Evolutionary conservation across 1,140 invertebrate species (phyloP), one percentile per base, ranked within the genome.

Genomic region (Cepaea nemoralis): DNA sequence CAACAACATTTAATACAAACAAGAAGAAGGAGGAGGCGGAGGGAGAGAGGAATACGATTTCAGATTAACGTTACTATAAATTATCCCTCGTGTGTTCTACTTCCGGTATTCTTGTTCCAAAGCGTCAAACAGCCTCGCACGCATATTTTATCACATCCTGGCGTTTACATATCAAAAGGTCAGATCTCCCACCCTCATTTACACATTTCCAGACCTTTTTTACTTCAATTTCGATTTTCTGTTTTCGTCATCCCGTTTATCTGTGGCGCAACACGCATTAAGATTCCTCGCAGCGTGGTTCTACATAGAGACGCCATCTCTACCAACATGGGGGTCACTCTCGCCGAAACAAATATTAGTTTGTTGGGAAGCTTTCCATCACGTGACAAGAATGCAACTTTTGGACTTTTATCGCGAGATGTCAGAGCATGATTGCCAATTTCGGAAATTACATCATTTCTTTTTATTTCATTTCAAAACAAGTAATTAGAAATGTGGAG

Each of bases 391-490:
- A 63, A 63, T 63, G 16, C 5, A 27, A 6, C 33, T 63, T 31
- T 5, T 63, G n/a, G 27, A 8, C 59, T 63, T 63, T 63, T 31
- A 63, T 63, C n/a, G 59, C 16, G 59, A 63, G 59, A 63, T 63
- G 27, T 63, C 59, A 63, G n/a, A 63, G 27, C n/a, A 31, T 63
- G 59, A 63, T 63, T 63, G 59, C n/a, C 59, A 63, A 27, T 63
- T 63, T 63, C n/a, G n/a, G 59, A 63, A 31, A 63, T 63, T 22
- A 31, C 16, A 12, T 63, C n/a, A 31, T 55, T n/a, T n/a, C n/a
- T n/a, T n/a, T n/a, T n/a, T n/a, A n/a, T n/a, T n/a, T n/a, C n/a
- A n/a, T n/a, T n/a, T n/a, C n/a, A n/a, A n/a, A n/a, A 45, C 16
- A 45, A 3, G 50, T 14, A 55, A 55, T 55, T 55, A 14, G 22